phyloP scores from a whole-genome alignment of 2,113 vertebrate genomes.

The Colius striatus region DNA sequence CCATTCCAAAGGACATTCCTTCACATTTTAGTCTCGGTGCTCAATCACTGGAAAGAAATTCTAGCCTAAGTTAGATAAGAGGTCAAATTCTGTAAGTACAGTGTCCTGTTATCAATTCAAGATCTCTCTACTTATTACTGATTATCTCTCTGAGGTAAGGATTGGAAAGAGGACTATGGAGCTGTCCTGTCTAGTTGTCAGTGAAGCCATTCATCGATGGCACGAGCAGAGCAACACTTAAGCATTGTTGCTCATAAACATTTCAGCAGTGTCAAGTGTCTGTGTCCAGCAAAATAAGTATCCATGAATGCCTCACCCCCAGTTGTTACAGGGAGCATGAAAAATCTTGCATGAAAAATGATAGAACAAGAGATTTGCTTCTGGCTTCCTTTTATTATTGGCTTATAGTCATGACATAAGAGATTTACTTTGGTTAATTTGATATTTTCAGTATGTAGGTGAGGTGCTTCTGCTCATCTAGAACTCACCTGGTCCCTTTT shows the following conservation, averaged over 20 bases:
- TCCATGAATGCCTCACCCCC: neutral
- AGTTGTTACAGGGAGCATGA: neutral
- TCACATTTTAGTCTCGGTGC: neutral
- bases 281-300: neutral
- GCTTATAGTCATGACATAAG: no score
- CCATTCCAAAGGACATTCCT: neutral
- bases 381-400: neutral
- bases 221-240: fast-evolving
- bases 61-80: neutral
- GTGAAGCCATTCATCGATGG: neutral
- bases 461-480: neutral
- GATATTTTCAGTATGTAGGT: neutral
- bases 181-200: neutral
- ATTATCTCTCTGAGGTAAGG: neutral
- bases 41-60: neutral
- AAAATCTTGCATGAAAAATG: neutral
- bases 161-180: neutral
- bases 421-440: slow-evolving; percentile 1
- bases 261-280: neutral
- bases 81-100: neutral
- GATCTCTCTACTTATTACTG: neutral
- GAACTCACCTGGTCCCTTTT: neutral
- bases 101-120: neutral
- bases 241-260: fast-evolving
- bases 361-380: neutral